Conservation (phyloP, 2,888 invertebrate genomes). For the Apamea epomidion region DNA sequence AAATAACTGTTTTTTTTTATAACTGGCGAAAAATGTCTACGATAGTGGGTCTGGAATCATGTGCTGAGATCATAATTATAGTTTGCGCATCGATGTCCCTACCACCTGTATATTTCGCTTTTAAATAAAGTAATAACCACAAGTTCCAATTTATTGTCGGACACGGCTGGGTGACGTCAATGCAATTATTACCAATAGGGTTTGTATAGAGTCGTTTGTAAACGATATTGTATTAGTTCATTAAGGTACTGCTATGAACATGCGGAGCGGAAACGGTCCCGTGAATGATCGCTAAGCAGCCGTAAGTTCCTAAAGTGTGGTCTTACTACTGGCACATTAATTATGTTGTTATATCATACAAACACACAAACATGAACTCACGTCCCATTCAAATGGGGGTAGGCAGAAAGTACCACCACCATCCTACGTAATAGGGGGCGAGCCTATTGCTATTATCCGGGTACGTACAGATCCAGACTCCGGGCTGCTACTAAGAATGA, state of each 20-base stretch:
- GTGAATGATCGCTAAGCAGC: not conserved
- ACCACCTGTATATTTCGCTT: not conserved
- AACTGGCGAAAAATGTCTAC: no score
- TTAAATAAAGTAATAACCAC: constrained; percentile 22
- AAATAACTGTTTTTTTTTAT: no score
- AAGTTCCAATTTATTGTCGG: constrained; percentile 18
- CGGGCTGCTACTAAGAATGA: no score
- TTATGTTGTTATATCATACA: not conserved
- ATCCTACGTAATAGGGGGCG: no score
- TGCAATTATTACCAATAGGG: constrained; percentile 35
- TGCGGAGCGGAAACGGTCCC: not conserved
- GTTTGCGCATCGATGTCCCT: not conserved
- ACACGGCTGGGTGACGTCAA: not conserved
- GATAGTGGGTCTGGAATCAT: not conserved
- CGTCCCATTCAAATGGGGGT: not conserved
- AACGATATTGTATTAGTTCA: constrained; percentile 53
- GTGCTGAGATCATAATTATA: not conserved
- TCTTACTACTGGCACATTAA: not conserved
- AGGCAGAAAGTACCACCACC: not conserved
- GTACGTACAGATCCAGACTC: no score
- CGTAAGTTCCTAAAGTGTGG: not conserved
- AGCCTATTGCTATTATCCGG: no score
- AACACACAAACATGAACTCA: not conserved
- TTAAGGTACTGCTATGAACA: not conserved
- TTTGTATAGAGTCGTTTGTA: constrained; percentile 48